Conservation (phyloP, 2,888 invertebrate species). For the Orchesellides sinensis region DNA sequence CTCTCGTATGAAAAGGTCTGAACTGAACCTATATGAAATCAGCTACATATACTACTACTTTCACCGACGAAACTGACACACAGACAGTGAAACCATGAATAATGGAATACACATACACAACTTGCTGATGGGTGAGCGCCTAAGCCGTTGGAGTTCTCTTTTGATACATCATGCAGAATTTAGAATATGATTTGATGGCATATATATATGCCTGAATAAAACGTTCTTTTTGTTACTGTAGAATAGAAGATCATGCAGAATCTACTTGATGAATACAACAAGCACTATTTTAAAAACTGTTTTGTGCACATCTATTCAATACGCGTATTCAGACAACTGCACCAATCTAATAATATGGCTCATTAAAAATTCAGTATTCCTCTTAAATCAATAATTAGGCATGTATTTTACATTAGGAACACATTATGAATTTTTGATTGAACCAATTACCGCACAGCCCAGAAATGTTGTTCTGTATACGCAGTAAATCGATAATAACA, state of each 20-base stretch:
- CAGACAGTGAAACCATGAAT: too few relatives aligned
- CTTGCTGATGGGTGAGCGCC: too few relatives aligned
- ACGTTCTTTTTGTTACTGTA: background rate
- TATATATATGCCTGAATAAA: background rate
- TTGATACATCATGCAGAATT: too few relatives aligned
- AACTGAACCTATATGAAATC: too few relatives aligned
- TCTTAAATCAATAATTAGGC: conserved; percentile 10
- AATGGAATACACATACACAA: too few relatives aligned
- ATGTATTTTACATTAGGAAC: background rate
- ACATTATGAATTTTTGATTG: background rate
- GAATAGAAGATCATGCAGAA: background rate
- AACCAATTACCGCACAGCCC: background rate
- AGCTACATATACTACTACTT: too few relatives aligned
- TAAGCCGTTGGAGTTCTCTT: too few relatives aligned
- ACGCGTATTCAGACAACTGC: background rate
- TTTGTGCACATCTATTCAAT: too few relatives aligned
- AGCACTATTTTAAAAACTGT: too few relatives aligned
- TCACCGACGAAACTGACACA: too few relatives aligned
- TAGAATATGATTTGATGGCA: background rate
- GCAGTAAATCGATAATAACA: background rate
- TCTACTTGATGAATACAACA: background rate
- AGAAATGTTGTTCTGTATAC: background rate
- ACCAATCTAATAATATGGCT: background rate
- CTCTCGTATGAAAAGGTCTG: too few relatives aligned
- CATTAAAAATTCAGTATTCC: background rate